Conservation (phyloP, 1,140 invertebrate species). For the Archivesica marissinica region DNA sequence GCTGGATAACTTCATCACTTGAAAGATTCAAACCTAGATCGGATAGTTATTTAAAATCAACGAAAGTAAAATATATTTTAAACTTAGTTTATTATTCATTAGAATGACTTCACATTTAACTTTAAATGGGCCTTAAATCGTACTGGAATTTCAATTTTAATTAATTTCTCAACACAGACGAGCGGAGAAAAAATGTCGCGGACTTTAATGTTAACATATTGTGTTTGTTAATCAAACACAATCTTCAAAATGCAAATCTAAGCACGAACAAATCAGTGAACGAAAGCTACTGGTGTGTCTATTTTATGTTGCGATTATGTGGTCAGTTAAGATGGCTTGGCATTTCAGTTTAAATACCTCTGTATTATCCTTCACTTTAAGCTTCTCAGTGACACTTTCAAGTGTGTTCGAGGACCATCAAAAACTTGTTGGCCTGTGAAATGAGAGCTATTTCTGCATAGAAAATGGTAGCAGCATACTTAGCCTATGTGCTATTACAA, state of each 20-base stretch:
- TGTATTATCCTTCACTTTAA: slow-evolving; percentile 1
- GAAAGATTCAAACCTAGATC: too few species aligned
- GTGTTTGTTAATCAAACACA: neutral
- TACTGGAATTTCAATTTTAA: too few species aligned
- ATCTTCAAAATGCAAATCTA: neutral
- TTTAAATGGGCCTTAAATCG: too few species aligned
- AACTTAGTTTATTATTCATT: too few species aligned
- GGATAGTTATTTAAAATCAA: too few species aligned
- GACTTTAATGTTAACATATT: too few species aligned
- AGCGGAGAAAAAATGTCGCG: too few species aligned
- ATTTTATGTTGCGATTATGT: neutral
- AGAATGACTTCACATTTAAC: too few species aligned
- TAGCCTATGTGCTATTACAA: neutral
- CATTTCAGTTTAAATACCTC: slow-evolving; percentile 18
- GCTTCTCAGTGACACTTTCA: slow-evolving; percentile 20
- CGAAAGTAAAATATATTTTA: too few species aligned
- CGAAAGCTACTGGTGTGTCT: neutral
- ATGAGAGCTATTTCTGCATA: slow-evolving; percentile 2
- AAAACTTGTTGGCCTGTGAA: neutral
- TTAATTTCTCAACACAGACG: too few species aligned
- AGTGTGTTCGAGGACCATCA: slow-evolving; percentile 11
- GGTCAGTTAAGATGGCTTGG: slow-evolving; percentile 34
- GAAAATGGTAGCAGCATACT: neutral
- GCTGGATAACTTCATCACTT: too few species aligned
- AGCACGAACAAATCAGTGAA: slow-evolving; percentile 7